Percentiles rank a stretch among this genome's conserved stretches.
phyloP scores from a whole-genome alignment of 2,888 invertebrate species.

The Mesorhabditis sp. region DNA sequence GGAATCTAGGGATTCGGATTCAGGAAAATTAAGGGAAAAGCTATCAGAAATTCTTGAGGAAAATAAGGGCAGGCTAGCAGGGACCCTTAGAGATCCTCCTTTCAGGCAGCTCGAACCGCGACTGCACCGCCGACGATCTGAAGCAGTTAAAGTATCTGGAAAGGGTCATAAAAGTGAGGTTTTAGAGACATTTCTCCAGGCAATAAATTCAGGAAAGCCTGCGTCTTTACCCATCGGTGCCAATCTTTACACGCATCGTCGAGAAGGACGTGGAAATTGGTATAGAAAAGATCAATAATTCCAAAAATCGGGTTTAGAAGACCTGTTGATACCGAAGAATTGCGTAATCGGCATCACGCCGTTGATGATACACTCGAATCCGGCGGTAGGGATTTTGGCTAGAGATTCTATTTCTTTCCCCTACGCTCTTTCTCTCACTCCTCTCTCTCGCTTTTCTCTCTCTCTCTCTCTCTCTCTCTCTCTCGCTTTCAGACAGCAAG shows the following conservation, averaged over 20 bases:
- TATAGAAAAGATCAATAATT: slow-evolving; percentile 2
- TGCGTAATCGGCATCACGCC: slow-evolving; percentile 30
- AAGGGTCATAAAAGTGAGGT: slow-evolving; percentile 47
- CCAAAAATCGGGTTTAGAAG: slow-evolving; percentile 22
- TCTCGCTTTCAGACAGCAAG: too few relatives aligned
- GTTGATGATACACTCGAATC: slow-evolving; percentile 32
- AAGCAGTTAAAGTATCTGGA: slow-evolving; percentile 51
- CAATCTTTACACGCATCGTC: slow-evolving; percentile 28
- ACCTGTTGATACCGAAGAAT: slow-evolving; percentile 25
- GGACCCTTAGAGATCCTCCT: not conserved
- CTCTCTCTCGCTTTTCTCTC: too few relatives aligned
- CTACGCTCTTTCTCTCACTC: too few relatives aligned
- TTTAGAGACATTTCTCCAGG: slow-evolving; percentile 12
- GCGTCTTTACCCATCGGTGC: slow-evolving; percentile 31
- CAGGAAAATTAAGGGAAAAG: too few relatives aligned
- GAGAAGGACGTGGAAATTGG: slow-evolving; percentile 32
- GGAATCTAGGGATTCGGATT: not conserved
- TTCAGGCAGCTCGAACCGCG: slow-evolving; percentile 27
- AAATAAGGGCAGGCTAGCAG: not conserved
- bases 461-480: too few relatives aligned
- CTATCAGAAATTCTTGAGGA: not conserved
- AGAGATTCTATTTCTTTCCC: not conserved
- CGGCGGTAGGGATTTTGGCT: slow-evolving; percentile 7
- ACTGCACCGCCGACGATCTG: slow-evolving; percentile 56
- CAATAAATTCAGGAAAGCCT: not conserved